Evolutionary conservation across 2,113 vertebrate genomes (phyloP).

Genomic region (Neolamprologus tretocephalus): DNA sequence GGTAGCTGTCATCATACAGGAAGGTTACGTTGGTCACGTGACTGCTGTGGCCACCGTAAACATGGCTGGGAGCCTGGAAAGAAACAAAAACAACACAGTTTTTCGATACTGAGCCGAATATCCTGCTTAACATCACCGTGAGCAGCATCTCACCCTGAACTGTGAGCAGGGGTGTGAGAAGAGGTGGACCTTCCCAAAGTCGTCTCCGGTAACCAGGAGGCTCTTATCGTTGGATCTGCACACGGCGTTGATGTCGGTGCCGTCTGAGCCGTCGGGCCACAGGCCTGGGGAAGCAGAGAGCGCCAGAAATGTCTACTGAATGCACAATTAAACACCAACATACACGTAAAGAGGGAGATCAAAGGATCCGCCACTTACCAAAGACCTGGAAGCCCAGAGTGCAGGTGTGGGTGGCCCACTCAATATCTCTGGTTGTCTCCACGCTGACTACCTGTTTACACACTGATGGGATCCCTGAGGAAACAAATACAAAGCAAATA

Average conservation of each 20-base stretch:
- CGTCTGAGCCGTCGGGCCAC: constrained; percentile 97
- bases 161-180: constrained; percentile 93
- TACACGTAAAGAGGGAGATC: not conserved
- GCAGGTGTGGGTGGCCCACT: constrained; percentile 89
- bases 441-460: constrained; percentile 97
- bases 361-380: constrained; percentile 64
- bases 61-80: constrained; percentile 86
- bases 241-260: constrained; percentile 92
- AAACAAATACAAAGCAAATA: not conserved
- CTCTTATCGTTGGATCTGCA: constrained; percentile 81
- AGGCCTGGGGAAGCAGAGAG: constrained; percentile 71
- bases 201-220: constrained; percentile 88
- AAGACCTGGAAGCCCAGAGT: constrained; percentile 94
- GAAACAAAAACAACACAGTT: not conserved
- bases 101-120: not conserved
- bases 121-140: not conserved
- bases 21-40: constrained; percentile 97
- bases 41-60: constrained; percentile 91
- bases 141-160: constrained; percentile 80
- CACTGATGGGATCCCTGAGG: constrained; percentile 88
- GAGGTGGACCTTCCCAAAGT: constrained; percentile 97
- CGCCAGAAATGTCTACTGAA: not conserved
- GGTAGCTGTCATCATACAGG: constrained; percentile 86
- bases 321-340: not conserved
- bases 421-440: constrained; percentile 89